Conservation (phyloP, 1,140 invertebrate genomes). For the Centruroides sculpturatus region DNA sequence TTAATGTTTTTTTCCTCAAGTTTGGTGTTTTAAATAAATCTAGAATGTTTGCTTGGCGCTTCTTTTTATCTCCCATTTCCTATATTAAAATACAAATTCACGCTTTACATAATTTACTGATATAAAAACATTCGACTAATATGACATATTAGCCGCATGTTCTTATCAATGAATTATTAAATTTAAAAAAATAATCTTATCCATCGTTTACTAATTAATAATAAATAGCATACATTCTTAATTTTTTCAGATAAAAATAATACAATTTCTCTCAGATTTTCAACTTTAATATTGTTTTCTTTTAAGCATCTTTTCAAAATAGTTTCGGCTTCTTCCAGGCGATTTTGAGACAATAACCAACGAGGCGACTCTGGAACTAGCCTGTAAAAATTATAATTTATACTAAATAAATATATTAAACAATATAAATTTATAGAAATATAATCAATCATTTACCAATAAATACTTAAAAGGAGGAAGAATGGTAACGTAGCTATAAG, state of each 20-base stretch:
- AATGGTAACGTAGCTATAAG: conserved; percentile 57
- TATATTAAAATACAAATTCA: background rate
- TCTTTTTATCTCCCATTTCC: conserved; percentile 23
- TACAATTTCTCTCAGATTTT: background rate
- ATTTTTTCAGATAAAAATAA: background rate
- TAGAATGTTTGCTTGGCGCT: conserved; percentile 24
- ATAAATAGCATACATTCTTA: background rate
- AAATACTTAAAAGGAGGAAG: conserved; percentile 54
- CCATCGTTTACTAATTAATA: too few relatives aligned
- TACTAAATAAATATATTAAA: background rate
- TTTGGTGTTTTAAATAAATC: too few relatives aligned
- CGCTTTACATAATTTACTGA: background rate
- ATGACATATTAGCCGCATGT: background rate
- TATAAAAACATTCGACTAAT: conserved; percentile 1
- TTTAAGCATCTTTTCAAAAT: conserved; percentile 44
- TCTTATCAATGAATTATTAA: too few relatives aligned
- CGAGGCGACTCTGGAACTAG: conserved; percentile 67
- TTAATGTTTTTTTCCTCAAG: too few relatives aligned
- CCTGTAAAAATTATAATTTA: conserved; percentile 24
- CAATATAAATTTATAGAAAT: too few relatives aligned
- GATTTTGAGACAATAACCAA: conserved; percentile 61
- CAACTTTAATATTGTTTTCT: conserved; percentile 19
- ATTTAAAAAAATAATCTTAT: too few relatives aligned
- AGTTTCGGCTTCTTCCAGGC: conserved; percentile 46
- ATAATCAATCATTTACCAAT: conserved; percentile 42